phyloP scores from a whole-genome alignment of 2,797 vertebrate genomes.

The Falco berigora region DNA sequence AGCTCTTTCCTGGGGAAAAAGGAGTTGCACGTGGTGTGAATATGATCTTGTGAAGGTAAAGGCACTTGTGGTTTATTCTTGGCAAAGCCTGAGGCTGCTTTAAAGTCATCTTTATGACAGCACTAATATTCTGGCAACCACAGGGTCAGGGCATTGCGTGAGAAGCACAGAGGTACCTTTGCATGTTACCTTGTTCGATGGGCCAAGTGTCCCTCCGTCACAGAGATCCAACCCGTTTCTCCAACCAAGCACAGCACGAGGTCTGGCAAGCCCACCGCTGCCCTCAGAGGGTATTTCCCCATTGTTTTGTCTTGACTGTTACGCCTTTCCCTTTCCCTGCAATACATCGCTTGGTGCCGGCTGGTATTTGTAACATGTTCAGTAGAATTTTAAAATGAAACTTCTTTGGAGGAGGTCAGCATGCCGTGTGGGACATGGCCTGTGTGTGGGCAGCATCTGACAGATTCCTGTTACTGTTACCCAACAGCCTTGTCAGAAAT shows the following conservation, averaged over 20 bases:
- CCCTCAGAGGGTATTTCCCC: neutral
- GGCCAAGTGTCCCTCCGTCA: neutral
- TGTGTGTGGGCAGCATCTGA: constrained; percentile 25
- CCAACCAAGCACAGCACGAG: neutral
- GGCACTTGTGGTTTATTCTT: neutral
- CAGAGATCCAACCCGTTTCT: neutral
- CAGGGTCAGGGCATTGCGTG: neutral
- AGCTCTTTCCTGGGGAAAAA: neutral
- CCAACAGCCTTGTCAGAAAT: constrained; percentile 43
- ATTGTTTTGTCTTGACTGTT: neutral
- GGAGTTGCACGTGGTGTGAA: neutral
- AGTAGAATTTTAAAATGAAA: neutral
- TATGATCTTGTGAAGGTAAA: neutral
- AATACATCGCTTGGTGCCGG: neutral
- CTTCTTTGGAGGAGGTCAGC: constrained; percentile 7
- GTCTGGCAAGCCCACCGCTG: neutral
- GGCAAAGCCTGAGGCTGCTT: neutral
- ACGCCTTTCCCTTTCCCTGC: neutral
- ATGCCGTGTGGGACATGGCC: neutral
- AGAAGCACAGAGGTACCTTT: neutral
- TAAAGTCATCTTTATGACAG: neutral
- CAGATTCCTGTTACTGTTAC: constrained; percentile 22
- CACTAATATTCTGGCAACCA: neutral
- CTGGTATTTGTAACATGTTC: neutral
- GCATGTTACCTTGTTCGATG: neutral